A percentile compares a stretch with the other conserved stretches of the same genome.
phyloP scores from a whole-genome alignment of 2,113 vertebrate genomes.

The Forbesichthys papilliferus region DNA sequence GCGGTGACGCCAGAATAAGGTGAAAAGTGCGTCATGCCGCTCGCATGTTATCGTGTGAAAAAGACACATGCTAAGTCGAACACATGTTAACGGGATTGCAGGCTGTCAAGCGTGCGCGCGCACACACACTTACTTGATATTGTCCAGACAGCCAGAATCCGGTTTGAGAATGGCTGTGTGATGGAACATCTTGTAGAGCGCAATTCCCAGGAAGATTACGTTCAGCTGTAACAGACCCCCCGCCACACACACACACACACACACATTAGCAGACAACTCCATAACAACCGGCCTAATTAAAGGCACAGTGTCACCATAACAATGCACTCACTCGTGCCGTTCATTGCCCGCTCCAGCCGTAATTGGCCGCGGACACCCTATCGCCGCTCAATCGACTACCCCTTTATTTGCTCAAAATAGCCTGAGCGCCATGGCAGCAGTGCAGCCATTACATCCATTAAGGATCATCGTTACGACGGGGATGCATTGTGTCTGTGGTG shows the following conservation, averaged over 20 bases:
- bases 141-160: constrained; percentile 98
- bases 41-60: constrained; percentile 6
- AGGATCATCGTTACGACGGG: constrained; percentile 47
- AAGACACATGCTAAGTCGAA: neutral
- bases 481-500: constrained; percentile 17
- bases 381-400: constrained; percentile 47
- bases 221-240: constrained; percentile 86
- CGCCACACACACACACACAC: constrained; percentile 30
- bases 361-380: constrained; percentile 56
- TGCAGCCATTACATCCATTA: constrained; percentile 44
- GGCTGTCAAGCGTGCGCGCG: neutral
- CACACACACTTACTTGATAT: constrained; percentile 94
- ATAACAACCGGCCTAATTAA: constrained; percentile 44
- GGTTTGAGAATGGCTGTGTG: constrained; percentile 98
- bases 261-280: constrained; percentile 29
- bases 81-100: neutral
- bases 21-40: constrained; percentile 23
- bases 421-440: constrained; percentile 36
- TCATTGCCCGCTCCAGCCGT: constrained; percentile 45
- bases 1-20: constrained; percentile 28
- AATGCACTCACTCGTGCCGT: constrained; percentile 40
- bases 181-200: constrained; percentile 99
- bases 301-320: constrained; percentile 49
- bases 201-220: constrained; percentile 98
- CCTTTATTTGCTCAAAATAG: constrained; percentile 55